Conservation (phyloP, 1,140 invertebrate species). For the Ceratosolen fusciceps region DNA sequence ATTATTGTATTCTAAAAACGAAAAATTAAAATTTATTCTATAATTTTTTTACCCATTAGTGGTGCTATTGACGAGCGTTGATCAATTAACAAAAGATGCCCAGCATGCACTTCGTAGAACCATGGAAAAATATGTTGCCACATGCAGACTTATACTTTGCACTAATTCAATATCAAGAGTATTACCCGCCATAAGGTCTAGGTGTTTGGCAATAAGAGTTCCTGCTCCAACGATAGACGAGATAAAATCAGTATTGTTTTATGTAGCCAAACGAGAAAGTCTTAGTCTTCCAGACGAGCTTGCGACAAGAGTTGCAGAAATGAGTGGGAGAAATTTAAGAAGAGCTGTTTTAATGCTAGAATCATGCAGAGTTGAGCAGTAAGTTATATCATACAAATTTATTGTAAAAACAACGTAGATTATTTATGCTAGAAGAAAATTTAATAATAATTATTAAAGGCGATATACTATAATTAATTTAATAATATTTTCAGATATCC, state of each 20-base stretch:
- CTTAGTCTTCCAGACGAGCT: conserved; percentile 84
- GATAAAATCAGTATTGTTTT: conserved; percentile 79
- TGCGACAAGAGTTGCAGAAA: conserved; percentile 83
- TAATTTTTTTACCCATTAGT: conserved; percentile 73
- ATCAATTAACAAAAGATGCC: conserved; percentile 96
- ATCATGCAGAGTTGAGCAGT: conserved; percentile 92
- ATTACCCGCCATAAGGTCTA: conserved; percentile 94
- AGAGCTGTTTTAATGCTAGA: conserved; percentile 95
- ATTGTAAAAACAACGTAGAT: not conserved
- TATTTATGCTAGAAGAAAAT: not conserved
- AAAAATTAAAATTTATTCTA: not conserved
- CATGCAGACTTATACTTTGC: conserved; percentile 95
- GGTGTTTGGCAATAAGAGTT: conserved; percentile 93
- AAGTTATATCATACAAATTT: conserved; percentile 52
- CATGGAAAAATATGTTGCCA: conserved; percentile 98
- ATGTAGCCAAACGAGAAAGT: conserved; percentile 89
- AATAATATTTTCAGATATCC: conserved; percentile 76
- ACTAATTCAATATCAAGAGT: conserved; percentile 95
- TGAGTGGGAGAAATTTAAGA: conserved; percentile 92
- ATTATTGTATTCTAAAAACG: no score
- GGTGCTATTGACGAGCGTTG: conserved; percentile 95
- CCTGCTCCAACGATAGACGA: conserved; percentile 87
- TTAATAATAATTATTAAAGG: no score
- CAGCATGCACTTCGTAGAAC: conserved; percentile 97
- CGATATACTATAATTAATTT: not conserved